Evolutionary conservation across 2,797 vertebrate genomes (phyloP), one percentile per base, ranked within the genome.

Genomic region (Naso thynnoides): DNA sequence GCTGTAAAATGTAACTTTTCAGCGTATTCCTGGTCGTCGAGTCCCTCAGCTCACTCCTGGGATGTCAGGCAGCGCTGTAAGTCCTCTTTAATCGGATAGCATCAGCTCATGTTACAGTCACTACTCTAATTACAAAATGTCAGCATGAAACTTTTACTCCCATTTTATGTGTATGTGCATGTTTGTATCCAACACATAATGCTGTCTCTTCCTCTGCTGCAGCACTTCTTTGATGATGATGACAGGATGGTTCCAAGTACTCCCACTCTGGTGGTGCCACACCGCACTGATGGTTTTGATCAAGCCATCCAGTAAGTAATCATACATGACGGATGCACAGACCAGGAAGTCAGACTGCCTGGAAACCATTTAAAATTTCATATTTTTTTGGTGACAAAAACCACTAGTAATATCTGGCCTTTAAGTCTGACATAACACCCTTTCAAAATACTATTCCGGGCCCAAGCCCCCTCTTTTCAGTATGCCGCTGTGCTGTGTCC

Each of bases 231-330:
- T 71, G 97, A 99, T 59, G 98, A 99, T 14, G 97, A 99, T 49
- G 98, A 99, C 88, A 94, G 98, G 81, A 98, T 96, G 86, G 98
- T 99, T 81, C 98, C 98, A 67, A 99, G 95, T 89, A 95, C 96
- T 9, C 97, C 97, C 29, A 99, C 96, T 26, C 95, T 98, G 70
- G 95, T 96, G 53, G 95, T 96, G 10, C 96, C 96, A 10, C 97
- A 97, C 87, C 96, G 96, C 39, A 95, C 97, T 1, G 98, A 99
- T 73, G 95, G 95, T 18, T 98, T 97, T 88, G 96, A 96, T 86
- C 97, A 99, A 92, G 96, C 96, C 36, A 94, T 98, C 87, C 96
- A 98, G 98, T 99, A 91, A 95, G 98, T 82, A 21, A n/a, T 52
- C 42, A 2, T 63, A 27, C 19, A 26, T 27, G 1, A 8, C 0